Conservation (phyloP, 1,140 invertebrate species). For the Lepidurus packardi region DNA sequence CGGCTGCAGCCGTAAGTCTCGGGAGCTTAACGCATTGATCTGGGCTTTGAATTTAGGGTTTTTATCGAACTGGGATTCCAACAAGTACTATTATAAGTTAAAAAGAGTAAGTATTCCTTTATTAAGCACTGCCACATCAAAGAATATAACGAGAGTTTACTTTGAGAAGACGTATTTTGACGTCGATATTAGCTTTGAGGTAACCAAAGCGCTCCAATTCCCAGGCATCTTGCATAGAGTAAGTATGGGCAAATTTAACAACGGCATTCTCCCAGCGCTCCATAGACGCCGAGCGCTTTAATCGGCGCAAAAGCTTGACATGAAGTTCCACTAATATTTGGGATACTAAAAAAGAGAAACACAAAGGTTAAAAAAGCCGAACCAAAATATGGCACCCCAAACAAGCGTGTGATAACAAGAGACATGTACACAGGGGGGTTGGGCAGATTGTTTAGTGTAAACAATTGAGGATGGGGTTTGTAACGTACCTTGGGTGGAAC, state of each 20-base stretch:
- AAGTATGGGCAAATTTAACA: slow-evolving; percentile 84
- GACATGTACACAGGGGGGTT: slow-evolving; percentile 4
- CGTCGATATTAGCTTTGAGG: slow-evolving; percentile 76
- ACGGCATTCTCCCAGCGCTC: slow-evolving; percentile 86
- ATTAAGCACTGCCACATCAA: slow-evolving; percentile 16
- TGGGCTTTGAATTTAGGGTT: slow-evolving; percentile 90
- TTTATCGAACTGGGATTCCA: slow-evolving; percentile 90
- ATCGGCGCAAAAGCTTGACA: slow-evolving; percentile 79
- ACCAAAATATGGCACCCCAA: background rate
- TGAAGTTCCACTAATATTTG: slow-evolving; percentile 74
- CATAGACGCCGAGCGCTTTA: slow-evolving; percentile 70
- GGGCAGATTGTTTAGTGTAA: background rate
- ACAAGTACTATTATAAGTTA: slow-evolving; percentile 61
- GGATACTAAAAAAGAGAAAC: slow-evolving; percentile 60
- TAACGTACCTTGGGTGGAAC: slow-evolving; percentile 73
- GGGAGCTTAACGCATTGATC: slow-evolving; percentile 72
- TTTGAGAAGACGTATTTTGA: slow-evolving; percentile 85
- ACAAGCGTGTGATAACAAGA: background rate
- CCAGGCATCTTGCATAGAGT: slow-evolving; percentile 87
- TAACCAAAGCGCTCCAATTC: slow-evolving; percentile 94
- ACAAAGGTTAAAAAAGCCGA: slow-evolving; percentile 28
- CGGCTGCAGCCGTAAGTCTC: slow-evolving; percentile 74
- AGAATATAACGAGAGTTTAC: slow-evolving; percentile 44
- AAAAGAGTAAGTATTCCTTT: slow-evolving; percentile 28
- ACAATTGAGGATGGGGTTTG: slow-evolving; percentile 30